Percentiles rank a stretch among this genome's conserved stretches.
Conservation (phyloP, 2,888 invertebrate species). For the Ectobius pallidus region DNA sequence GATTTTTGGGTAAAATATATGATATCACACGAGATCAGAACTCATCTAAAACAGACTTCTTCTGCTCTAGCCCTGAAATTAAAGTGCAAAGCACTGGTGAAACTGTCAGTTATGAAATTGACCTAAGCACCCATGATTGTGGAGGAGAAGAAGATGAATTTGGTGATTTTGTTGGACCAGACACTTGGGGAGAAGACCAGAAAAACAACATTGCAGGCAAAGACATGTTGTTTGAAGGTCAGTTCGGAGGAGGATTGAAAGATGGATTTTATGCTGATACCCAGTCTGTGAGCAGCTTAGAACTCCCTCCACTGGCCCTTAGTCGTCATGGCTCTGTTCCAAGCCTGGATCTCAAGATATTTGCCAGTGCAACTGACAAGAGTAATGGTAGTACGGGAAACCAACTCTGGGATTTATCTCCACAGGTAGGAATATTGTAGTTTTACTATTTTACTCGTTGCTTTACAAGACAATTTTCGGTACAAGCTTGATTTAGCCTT, state of each 20-base stretch:
- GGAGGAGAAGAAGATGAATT: conserved; percentile 44
- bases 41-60: not conserved
- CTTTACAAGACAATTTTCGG: too few species aligned
- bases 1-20: conserved; percentile 21
- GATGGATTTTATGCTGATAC: conserved; percentile 46
- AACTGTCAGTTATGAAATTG: not conserved
- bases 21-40: not conserved
- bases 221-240: conserved; percentile 29
- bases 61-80: not conserved
- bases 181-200: conserved; percentile 33
- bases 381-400: conserved; percentile 11
- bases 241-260: not conserved
- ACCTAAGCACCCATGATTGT: not conserved
- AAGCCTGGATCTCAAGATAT: conserved; percentile 55
- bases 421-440: conserved; percentile 46
- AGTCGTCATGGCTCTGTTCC: conserved; percentile 53
- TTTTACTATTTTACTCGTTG: too few species aligned
- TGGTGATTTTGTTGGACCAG: conserved; percentile 45
- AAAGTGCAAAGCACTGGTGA: not conserved
- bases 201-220: conserved; percentile 14
- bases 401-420: conserved; percentile 33
- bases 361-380: conserved; percentile 51
- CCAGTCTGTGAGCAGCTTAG: conserved; percentile 54
- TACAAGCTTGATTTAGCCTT: too few species aligned
- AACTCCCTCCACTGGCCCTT: conserved; percentile 50